A percentile compares a stretch with the other conserved stretches of the same genome.
Evolutionary conservation across 2,797 vertebrate genomes (phyloP).

Genomic region (Carapus acus): DNA sequence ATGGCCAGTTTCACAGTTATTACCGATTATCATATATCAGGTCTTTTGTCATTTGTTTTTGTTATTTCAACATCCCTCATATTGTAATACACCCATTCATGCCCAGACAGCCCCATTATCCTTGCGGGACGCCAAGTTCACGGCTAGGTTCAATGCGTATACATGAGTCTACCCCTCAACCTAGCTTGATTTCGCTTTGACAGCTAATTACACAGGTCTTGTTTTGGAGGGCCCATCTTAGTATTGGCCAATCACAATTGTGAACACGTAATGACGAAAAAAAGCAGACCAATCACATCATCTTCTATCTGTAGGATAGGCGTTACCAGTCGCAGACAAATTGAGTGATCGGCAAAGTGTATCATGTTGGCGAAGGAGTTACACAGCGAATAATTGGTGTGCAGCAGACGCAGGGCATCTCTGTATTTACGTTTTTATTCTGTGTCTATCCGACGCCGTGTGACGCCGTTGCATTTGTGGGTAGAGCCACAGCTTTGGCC

Average conservation of each 20-base stretch:
- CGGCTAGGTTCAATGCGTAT: not conserved
- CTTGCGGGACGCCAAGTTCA: no score
- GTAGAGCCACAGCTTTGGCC: slow-evolving; percentile 1
- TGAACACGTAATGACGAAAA: slow-evolving; percentile 1
- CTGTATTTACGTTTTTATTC: not conserved
- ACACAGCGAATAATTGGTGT: slow-evolving; percentile 10
- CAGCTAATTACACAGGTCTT: slow-evolving; percentile 32
- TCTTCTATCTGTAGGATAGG: slow-evolving; percentile 22
- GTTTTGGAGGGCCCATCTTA: slow-evolving; percentile 11
- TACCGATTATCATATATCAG: no score
- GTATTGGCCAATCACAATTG: slow-evolving; percentile 51
- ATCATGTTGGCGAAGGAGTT: slow-evolving; percentile 34
- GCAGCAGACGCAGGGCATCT: slow-evolving; percentile 4
- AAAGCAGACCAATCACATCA: slow-evolving; percentile 55
- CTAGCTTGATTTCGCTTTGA: slow-evolving; percentile 53
- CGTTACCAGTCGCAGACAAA: slow-evolving; percentile 38
- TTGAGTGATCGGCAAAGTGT: slow-evolving; percentile 32
- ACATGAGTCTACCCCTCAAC: slow-evolving; percentile 46
- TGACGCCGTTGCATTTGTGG: not conserved
- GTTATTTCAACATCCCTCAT: no score
- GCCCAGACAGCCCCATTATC: no score
- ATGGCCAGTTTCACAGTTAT: not conserved
- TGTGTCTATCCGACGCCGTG: not conserved
- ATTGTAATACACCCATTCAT: no score
- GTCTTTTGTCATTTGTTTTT: not conserved